Base-by-base conservation (phyloP, 2,113 vertebrate species). In the Meleagris gallopavo region DNA sequence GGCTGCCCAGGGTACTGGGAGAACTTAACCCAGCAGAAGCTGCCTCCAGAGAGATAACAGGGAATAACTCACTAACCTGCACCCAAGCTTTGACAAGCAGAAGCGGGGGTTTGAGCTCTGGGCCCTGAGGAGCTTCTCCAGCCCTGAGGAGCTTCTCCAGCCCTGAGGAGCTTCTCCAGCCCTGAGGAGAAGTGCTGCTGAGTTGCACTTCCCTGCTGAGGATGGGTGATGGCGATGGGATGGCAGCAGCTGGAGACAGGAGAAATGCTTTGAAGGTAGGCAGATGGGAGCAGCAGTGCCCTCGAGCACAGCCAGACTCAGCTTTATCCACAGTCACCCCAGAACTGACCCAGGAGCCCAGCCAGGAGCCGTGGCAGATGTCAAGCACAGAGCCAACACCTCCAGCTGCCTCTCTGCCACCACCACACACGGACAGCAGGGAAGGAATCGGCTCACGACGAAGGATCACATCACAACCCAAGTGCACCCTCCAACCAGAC, bases 281-380 rank as follows among this genome's bases (percentile, higher is more conserved):
- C 5, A 30, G 54, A 34, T 12, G 19, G 13, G 61, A 20, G 10
- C 13, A 22, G 61, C 20, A 3, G 4, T 24, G 17, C 20, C 7
- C 0, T 0, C 0, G 1, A 25, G 54, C 11, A 5, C 1, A 1
- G 40, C 29, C 64, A 43, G n/a, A 9, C n/a, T 75, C 55, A 13
- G 32, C 34, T 61, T 76, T 43, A 62, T 36, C 22, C 36, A 24
- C 9, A 62, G 16, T 4, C 29, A 21, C 19, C 71, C 29, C 21
- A 58, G 85, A 64, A 43, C 67, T 34, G 9, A 13, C n/a, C 36
- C 38, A 61, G 76, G 52, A 65, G 55, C 21, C 62, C 83, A 38
- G n/a, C 1, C 27, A 15, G 15, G 79, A 83, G 62, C 41, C 17
- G 25, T 30, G 52, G n/a, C 66, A 30, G 74, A 12, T 6, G 7